These are phyloP conservation scores for Porites rus DNA, from an alignment of 92 coral and sea anemone genomes.

Conservation along the genomic window DNA sequence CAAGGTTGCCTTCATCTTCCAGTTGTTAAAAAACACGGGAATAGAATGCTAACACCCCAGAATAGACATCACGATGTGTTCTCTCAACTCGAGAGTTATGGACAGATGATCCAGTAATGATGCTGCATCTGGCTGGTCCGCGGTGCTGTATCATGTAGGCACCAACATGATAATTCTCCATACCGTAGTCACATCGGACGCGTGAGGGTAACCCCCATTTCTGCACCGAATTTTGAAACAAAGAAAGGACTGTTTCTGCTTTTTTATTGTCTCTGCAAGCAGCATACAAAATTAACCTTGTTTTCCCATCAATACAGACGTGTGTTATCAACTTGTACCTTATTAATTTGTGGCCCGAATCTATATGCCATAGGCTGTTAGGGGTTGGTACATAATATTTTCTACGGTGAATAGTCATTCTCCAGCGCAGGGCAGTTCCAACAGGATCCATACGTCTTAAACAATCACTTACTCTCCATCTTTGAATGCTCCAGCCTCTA, in stretches of 20 bases:
- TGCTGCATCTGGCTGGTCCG: conserved; percentile 64
- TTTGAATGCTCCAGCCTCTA: conserved; percentile 52
- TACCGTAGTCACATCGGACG: conserved; percentile 47
- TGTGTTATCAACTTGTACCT: conserved; percentile 53
- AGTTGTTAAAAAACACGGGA: conserved; percentile 3
- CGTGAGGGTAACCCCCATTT: conserved; percentile 56
- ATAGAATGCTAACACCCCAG: conserved; percentile 31
- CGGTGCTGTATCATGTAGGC: conserved; percentile 57
- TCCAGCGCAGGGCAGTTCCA: conserved; percentile 64
- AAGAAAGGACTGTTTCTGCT: conserved; percentile 52
- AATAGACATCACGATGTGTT: conserved; percentile 18
- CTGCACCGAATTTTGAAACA: conserved; percentile 59
- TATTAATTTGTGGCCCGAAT: conserved; percentile 58
- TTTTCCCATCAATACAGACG: conserved; percentile 61
- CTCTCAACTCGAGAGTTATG: conserved; percentile 55
- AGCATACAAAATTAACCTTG: conserved; percentile 37
- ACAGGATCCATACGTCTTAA: conserved; percentile 54
- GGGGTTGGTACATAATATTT: conserved; percentile 67
- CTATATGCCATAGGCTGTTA: conserved; percentile 64
- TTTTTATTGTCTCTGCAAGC: conserved; percentile 9
- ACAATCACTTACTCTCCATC: conserved; percentile 59
- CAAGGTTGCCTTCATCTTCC: conserved; percentile 34
- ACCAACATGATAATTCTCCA: conserved; percentile 54
- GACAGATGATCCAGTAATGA: conserved; percentile 65
- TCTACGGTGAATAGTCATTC: conserved; percentile 52